Conservation (phyloP, 2,113 vertebrate species). For the Pitta sordida region DNA sequence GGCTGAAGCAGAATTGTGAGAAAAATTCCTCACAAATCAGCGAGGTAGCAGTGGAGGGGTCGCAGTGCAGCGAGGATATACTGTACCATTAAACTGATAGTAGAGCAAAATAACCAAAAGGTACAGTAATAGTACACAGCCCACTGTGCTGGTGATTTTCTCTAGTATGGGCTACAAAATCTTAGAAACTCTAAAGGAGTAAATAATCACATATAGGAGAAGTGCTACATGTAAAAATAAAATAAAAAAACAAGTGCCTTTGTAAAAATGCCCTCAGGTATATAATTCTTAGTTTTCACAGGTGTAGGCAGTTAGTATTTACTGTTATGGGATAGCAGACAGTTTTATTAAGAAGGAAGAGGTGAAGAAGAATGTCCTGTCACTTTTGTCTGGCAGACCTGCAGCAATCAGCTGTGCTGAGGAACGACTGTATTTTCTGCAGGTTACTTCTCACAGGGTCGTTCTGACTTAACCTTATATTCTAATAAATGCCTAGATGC, state of each 20-base stretch:
- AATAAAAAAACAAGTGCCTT: neutral
- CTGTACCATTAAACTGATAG: neutral
- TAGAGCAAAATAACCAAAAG: neutral
- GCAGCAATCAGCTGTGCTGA: neutral
- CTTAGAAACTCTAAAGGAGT: neutral
- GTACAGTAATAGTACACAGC: neutral
- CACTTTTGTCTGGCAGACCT: neutral
- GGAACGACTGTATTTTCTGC: neutral
- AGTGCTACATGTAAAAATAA: no score
- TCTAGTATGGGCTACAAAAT: neutral
- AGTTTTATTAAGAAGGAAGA: neutral
- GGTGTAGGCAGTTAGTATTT: neutral
- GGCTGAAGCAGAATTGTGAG: no score
- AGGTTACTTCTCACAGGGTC: neutral
- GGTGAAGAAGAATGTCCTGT: neutral
- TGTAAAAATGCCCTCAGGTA: neutral
- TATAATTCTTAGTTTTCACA: neutral
- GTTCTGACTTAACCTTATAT: neutral
- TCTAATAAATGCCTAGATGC: neutral
- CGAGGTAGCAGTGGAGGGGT: no score
- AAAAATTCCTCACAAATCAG: no score
- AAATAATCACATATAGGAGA: neutral
- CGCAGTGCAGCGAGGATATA: no score
- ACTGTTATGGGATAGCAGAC: neutral
- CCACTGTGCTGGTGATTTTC: neutral